Evolutionary conservation across 1,140 invertebrate genomes (phyloP), one percentile per base, ranked within the genome.

Genomic region (Nomia melanderi): DNA sequence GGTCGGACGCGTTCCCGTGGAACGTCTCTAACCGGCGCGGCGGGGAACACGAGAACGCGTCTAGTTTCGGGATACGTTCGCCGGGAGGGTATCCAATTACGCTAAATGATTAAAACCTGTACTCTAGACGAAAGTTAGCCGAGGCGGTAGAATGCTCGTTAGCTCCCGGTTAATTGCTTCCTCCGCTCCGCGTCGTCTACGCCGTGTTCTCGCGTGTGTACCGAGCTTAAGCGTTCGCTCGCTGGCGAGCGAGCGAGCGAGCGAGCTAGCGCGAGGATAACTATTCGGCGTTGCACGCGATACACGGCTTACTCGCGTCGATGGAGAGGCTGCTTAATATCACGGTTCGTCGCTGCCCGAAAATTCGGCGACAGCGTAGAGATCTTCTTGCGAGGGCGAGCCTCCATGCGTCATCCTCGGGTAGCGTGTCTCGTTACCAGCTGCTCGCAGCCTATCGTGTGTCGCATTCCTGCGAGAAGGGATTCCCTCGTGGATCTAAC

Each of bases 291-390:
- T 1, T 73, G 66, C 66, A 50, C 73, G 63, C 56, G 73, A 82
- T 36, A 53, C 66, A 76, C 33, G 66, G 25, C 53, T 36, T 36
- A 14, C 59, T 23, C 69, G 56, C 67, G 66, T n/a, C 47, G 47
- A 50, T n/a, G 66, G 84, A 75, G 57, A 54, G 60, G 64, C 29
- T 74, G 64, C 67, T 81, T 82, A 82, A 85, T 86, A 85, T 86
- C 81, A 86, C 81, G 83, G 77, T 71, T 83, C 74, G 75, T 14
- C 53, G 75, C 57, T 81, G 33, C 44, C 33, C 73, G 83, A 85
- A 83, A 86, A 86, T 85, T 85, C 54, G 25, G 31, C 50, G 31
- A 27, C 50, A 79, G 62, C n/a, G n/a, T n/a, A n/a, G 76, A 75
- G 77, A 67, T 50, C 65, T 62, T 25, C 54, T 39, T 57, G 54